These are phyloP conservation scores for Calephelis perditalis DNA, from an alignment of 2,888 invertebrate genomes.

Conservation along the genomic window DNA sequence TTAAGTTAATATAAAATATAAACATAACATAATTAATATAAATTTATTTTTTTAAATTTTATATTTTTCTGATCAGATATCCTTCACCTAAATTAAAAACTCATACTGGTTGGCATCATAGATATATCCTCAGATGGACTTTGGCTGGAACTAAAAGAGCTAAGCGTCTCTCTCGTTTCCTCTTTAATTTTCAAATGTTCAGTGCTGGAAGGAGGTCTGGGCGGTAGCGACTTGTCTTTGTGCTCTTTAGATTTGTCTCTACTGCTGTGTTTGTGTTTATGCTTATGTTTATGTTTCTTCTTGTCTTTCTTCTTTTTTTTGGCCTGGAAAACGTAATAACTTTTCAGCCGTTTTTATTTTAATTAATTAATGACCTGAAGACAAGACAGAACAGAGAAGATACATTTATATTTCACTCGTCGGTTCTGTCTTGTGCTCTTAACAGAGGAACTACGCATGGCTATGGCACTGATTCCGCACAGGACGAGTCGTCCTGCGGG, in stretches of 20 bases:
- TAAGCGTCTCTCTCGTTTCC: conserved; percentile 86
- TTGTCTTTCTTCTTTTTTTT: conserved; percentile 89
- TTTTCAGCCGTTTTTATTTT: too few species aligned
- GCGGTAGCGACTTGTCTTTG: conserved; percentile 50
- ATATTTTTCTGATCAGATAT: too few species aligned
- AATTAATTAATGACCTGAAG: too few species aligned
- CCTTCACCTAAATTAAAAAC: conserved; percentile 40
- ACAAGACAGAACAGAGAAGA: too few species aligned
- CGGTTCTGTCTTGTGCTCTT: too few species aligned
- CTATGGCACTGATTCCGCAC: too few species aligned
- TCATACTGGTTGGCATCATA: conserved; percentile 65
- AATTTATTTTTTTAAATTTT: too few species aligned
- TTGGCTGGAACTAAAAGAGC: conserved; percentile 86
- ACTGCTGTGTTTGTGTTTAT: conserved; percentile 89
- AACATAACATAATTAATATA: too few species aligned
- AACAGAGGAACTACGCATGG: too few species aligned
- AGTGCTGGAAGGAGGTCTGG: conserved; percentile 54
- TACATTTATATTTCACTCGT: too few species aligned
- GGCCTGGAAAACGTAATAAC: conserved; percentile 42
- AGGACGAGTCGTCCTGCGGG: too few species aligned
- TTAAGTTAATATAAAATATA: too few species aligned
- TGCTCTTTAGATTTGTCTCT: conserved; percentile 67
- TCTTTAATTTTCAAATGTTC: conserved; percentile 82
- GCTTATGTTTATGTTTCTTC: conserved; percentile 92
- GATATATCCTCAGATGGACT: conserved; percentile 80